phyloP scores from a whole-genome alignment of 1,140 invertebrate species.

The Spodoptera frugiperda region DNA sequence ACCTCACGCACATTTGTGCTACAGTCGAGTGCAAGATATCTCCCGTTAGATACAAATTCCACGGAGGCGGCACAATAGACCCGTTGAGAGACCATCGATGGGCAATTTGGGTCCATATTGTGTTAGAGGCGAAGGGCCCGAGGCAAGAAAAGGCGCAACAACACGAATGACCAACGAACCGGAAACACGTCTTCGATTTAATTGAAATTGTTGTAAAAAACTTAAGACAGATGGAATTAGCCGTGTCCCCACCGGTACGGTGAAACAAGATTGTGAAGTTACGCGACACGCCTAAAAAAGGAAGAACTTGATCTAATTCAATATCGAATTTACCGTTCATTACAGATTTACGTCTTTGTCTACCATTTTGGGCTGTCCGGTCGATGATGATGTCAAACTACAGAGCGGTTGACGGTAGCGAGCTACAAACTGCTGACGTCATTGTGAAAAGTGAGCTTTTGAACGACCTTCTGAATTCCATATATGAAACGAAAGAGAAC shows the following conservation, averaged over 20 bases:
- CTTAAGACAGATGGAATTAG: slow-evolving; percentile 66
- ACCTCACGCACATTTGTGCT: slow-evolving; percentile 64
- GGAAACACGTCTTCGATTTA: slow-evolving; percentile 70
- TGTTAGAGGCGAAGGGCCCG: slow-evolving; percentile 64
- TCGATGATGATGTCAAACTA: slow-evolving; percentile 10
- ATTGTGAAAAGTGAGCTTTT: slow-evolving; percentile 27
- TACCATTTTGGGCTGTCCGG: slow-evolving; percentile 2
- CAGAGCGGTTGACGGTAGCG: neutral
- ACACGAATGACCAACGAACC: slow-evolving; percentile 60
- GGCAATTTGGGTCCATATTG: slow-evolving; percentile 74
- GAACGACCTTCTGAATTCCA: slow-evolving; percentile 28
- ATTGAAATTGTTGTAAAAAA: slow-evolving; percentile 73
- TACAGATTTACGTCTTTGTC: slow-evolving; percentile 21
- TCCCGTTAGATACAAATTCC: slow-evolving; percentile 76
- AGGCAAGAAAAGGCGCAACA: slow-evolving; percentile 59
- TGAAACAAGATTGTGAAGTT: slow-evolving; percentile 42
- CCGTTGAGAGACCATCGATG: slow-evolving; percentile 64
- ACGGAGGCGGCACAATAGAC: slow-evolving; percentile 63
- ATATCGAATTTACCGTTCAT: slow-evolving; percentile 58
- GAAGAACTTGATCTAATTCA: slow-evolving; percentile 47
- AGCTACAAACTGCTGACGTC: slow-evolving; percentile 17
- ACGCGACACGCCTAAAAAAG: slow-evolving; percentile 49
- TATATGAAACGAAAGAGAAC: slow-evolving; percentile 12
- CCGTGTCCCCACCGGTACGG: slow-evolving; percentile 56
- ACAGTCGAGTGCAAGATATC: slow-evolving; percentile 65